Percentiles rank a stretch among this genome's conserved stretches.
phyloP scores from a whole-genome alignment of 2,113 vertebrate species.

The Tiliqua scincoides region DNA sequence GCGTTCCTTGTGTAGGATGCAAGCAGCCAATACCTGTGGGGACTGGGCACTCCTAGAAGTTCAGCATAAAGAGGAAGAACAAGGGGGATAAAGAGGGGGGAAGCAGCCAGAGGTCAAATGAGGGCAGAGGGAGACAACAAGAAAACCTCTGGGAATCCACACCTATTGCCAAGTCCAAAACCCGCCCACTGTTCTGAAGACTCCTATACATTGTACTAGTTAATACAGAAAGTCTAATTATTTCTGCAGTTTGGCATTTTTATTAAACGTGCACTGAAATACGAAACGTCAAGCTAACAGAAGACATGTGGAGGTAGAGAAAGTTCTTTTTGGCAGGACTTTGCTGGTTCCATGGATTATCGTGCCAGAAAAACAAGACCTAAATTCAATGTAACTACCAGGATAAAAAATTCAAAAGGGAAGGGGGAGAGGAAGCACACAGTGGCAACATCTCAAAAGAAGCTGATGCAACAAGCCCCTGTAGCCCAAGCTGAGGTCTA shows the following conservation, averaged over 20 bases:
- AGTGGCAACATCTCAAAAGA: neutral
- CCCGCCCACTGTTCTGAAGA: neutral
- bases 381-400: constrained; percentile 48
- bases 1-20: accelerated
- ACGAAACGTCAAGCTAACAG: constrained; percentile 50
- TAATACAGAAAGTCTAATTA: constrained; percentile 62
- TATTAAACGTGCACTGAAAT: constrained; percentile 64
- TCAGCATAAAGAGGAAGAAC: neutral
- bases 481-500: neutral
- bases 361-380: constrained; percentile 63
- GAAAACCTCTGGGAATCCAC: neutral
- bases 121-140: neutral
- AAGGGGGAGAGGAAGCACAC: neutral
- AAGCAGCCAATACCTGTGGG: neutral
- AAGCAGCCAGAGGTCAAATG: neutral
- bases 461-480: neutral
- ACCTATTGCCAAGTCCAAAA: neutral
- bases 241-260: constrained; percentile 69
- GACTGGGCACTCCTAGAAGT: neutral
- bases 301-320: constrained; percentile 66
- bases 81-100: neutral
- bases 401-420: neutral
- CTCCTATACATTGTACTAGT: constrained; percentile 30
- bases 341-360: constrained; percentile 24
- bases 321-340: constrained; percentile 41